phyloP scores from a whole-genome alignment of 2,113 vertebrate genomes.

The Chlamydotis undulata region DNA sequence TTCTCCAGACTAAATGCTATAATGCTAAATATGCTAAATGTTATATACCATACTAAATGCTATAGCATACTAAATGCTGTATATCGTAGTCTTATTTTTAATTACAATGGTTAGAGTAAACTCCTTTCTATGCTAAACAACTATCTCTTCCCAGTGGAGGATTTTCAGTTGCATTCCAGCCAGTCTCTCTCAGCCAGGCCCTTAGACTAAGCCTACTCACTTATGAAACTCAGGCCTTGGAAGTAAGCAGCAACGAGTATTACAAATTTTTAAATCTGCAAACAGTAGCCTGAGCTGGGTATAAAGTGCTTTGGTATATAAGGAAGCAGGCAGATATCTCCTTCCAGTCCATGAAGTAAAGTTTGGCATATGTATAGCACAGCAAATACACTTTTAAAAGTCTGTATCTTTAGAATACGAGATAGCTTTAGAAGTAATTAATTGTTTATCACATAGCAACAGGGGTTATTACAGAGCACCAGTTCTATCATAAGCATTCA shows the following conservation, averaged over 20 bases:
- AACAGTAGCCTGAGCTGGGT: neutral
- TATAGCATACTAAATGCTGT: neutral
- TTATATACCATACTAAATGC: no score
- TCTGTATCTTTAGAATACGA: neutral
- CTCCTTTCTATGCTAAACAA: neutral
- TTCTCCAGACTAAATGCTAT: no score
- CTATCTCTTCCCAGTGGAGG: neutral
- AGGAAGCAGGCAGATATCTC: neutral
- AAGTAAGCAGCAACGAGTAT: neutral
- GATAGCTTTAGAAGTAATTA: conserved; percentile 14
- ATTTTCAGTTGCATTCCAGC: neutral
- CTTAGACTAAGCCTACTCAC: neutral
- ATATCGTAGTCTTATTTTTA: neutral
- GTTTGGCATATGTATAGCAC: neutral
- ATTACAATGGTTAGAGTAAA: neutral
- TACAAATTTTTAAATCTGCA: neutral
- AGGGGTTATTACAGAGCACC: neutral
- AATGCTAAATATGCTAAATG: no score
- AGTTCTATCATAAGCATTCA: neutral
- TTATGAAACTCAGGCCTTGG: neutral
- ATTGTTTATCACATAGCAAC: neutral
- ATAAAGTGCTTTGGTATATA: neutral
- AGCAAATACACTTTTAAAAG: neutral
- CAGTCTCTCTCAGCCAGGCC: neutral
- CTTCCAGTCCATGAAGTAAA: neutral